Percentiles rank a stretch among this genome's conserved stretches.
These are phyloP conservation scores for Hydractinia echinata DNA, from an alignment of 30 jellyfish, hydroid and myxozoan species.

Conservation along the genomic window DNA sequence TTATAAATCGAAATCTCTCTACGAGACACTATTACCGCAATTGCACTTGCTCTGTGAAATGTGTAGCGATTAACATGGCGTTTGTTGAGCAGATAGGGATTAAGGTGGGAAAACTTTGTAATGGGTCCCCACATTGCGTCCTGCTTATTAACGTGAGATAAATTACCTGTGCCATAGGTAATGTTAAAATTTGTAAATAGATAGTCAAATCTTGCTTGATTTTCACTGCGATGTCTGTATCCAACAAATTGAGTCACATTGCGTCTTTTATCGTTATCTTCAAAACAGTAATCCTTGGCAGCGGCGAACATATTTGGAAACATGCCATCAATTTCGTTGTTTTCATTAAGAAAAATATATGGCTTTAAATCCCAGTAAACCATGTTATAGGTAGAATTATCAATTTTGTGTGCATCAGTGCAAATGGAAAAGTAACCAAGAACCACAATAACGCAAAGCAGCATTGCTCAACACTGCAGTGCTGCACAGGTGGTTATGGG, in stretches of 20 bases:
- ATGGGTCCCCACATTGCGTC: not conserved
- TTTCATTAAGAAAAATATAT: not conserved
- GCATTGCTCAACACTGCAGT: too few relatives aligned
- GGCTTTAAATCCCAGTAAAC: slow-evolving; percentile 9
- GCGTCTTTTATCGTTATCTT: too few relatives aligned
- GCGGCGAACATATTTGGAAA: not conserved
- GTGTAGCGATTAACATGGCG: not conserved
- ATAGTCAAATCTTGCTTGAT: not conserved
- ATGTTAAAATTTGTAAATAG: not conserved
- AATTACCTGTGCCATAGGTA: not conserved
- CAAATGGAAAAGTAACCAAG: too few relatives aligned
- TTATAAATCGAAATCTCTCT: not conserved
- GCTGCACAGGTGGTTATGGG: too few relatives aligned
- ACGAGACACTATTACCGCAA: slow-evolving; percentile 9
- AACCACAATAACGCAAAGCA: too few relatives aligned
- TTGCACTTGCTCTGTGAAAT: not conserved
- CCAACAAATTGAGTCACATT: too few relatives aligned
- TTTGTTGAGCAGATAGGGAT: not conserved
- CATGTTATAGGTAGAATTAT: not conserved
- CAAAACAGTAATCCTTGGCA: not conserved
- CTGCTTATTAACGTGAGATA: not conserved
- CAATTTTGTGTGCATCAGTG: too few relatives aligned
- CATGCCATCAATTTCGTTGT: not conserved
- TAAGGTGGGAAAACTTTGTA: not conserved
- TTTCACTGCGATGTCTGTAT: too few relatives aligned